These are phyloP conservation scores for Drosophila nikananu DNA, from an alignment of 1,140 invertebrate species.

Conservation along the genomic window DNA sequence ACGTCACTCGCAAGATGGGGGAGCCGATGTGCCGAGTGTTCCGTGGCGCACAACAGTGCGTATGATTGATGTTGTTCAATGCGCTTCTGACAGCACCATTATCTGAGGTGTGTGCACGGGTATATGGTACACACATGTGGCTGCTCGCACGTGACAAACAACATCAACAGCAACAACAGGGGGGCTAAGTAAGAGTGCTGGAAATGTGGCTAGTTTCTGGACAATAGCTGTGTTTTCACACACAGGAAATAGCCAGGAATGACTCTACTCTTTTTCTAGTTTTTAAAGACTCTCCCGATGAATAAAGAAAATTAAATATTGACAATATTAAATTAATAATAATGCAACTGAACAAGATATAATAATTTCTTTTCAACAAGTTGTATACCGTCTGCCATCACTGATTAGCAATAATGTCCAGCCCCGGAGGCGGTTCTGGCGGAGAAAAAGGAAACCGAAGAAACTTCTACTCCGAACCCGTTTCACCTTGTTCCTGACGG, in stretches of 20 bases:
- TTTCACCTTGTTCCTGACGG: conserved; percentile 16
- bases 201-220: not conserved
- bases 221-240: too few relatives aligned
- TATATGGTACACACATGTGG: conserved; percentile 21
- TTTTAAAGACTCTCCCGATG: not conserved
- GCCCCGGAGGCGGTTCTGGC: not conserved
- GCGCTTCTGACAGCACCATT: conserved; percentile 71
- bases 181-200: not conserved
- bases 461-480: conserved; percentile 27
- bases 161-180: conserved; percentile 41
- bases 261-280: not conserved
- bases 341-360: not conserved
- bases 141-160: conserved; percentile 47
- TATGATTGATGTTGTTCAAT: conserved; percentile 78
- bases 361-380: conserved; percentile 1
- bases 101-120: conserved; percentile 48
- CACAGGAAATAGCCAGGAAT: not conserved
- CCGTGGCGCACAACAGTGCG: conserved; percentile 55
- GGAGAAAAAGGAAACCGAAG: conserved; percentile 20
- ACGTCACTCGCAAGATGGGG: conserved; percentile 58
- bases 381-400: not conserved
- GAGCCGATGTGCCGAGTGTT: conserved; percentile 27
- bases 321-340: not conserved
- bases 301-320: too few relatives aligned
- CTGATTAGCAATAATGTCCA: conserved; percentile 35